Conservation (phyloP, 2,888 invertebrate species). For the Marronus borbonicus region DNA sequence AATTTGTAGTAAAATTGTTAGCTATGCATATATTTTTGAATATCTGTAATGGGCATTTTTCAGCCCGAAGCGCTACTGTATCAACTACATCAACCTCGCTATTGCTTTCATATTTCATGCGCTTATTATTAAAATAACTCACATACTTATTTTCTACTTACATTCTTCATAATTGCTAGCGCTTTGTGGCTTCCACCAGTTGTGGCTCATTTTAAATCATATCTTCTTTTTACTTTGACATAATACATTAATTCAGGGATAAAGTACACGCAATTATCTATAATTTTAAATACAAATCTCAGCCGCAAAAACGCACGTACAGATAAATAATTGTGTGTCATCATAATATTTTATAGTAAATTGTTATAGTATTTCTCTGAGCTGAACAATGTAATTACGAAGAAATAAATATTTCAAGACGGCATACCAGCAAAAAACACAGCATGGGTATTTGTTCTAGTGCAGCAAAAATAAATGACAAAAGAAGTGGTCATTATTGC, state of each 20-base stretch:
- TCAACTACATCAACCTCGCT: conserved; percentile 51
- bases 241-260: conserved; percentile 50
- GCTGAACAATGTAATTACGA: conserved; percentile 47
- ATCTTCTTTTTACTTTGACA: conserved; percentile 50
- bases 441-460: conserved; percentile 36
- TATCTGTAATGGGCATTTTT: not conserved
- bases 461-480: conserved; percentile 18
- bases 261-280: conserved; percentile 50
- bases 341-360: conserved; percentile 48
- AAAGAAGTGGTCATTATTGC: conserved; percentile 4
- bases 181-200: conserved; percentile 49
- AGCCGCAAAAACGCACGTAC: conserved; percentile 27
- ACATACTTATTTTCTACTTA: conserved; percentile 52
- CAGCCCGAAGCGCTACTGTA: not conserved
- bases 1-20: too few species aligned
- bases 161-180: conserved; percentile 53
- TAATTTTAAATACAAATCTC: conserved; percentile 50
- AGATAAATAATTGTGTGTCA: conserved; percentile 49
- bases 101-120: conserved; percentile 54
- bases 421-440: conserved; percentile 36
- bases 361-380: conserved; percentile 37
- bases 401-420: conserved; percentile 45
- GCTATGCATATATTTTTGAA: too few species aligned
- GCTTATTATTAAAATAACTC: conserved; percentile 55
- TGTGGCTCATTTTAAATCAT: conserved; percentile 46